Evolutionary conservation across 2,888 invertebrate genomes (phyloP).

Genomic region (Fragum fragum): DNA sequence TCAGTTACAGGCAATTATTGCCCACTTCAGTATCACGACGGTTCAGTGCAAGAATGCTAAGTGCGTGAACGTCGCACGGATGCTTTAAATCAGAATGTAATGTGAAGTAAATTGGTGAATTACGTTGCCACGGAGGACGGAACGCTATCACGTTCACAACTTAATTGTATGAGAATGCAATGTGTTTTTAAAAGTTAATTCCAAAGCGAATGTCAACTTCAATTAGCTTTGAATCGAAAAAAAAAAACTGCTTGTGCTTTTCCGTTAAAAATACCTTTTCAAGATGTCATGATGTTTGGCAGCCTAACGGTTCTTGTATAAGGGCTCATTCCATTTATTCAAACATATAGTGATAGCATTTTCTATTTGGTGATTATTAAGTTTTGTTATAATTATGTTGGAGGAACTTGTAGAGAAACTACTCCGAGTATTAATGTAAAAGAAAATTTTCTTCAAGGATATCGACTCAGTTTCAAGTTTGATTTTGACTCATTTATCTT

Average conservation of each 20-base stretch:
- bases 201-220: slow-evolving; percentile 28
- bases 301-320: no score
- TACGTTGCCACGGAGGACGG: slow-evolving; percentile 16
- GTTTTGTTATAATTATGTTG: no score
- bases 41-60: slow-evolving; percentile 29
- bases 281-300: no score
- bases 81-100: slow-evolving; percentile 25
- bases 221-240: slow-evolving; percentile 16
- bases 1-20: slow-evolving; percentile 26
- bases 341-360: no score
- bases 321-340: no score
- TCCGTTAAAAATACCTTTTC: no score
- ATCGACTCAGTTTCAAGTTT: no score
- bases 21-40: slow-evolving; percentile 28
- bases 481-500: no score
- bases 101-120: slow-evolving; percentile 28
- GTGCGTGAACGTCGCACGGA: slow-evolving; percentile 29
- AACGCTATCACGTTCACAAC: slow-evolving; percentile 11
- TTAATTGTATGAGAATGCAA: slow-evolving; percentile 18
- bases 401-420: no score
- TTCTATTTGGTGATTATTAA: no score
- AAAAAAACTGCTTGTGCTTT: not conserved
- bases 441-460: no score
- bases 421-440: no score
- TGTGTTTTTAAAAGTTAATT: slow-evolving; percentile 30